phyloP scores from a whole-genome alignment of 2,113 vertebrate genomes.

The Rhinopomastus cyanomelas region DNA sequence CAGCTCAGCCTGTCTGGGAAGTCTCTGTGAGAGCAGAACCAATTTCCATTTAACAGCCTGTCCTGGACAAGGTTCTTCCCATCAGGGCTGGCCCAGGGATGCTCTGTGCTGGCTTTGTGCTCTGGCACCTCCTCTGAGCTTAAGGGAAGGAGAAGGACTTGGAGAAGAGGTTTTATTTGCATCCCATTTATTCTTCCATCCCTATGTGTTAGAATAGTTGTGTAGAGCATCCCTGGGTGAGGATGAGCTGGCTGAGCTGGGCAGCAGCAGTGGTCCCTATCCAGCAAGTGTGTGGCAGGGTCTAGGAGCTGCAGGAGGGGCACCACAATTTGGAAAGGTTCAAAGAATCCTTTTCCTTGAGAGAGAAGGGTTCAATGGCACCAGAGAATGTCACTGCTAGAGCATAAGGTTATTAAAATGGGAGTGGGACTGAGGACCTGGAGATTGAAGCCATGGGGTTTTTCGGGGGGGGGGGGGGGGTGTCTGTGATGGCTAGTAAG shows the following conservation, averaged over 20 bases:
- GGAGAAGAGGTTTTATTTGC: neutral
- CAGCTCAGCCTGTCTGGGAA: neutral
- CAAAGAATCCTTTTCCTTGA: neutral
- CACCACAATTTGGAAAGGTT: neutral
- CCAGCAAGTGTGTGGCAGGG: rapidly evolving
- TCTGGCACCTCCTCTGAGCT: neutral
- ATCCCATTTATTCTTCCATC: neutral
- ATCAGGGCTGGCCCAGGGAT: neutral
- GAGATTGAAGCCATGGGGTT: neutral
- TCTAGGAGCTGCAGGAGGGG: neutral
- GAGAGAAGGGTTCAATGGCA: neutral
- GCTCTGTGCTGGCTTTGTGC: neutral
- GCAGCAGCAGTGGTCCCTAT: neutral
- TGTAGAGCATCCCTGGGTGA: neutral
- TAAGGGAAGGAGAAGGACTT: neutral
- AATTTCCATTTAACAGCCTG: neutral
- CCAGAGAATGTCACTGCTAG: neutral
- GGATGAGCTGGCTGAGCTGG: neutral
- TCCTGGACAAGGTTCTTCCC: neutral
- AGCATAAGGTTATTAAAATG: neutral
- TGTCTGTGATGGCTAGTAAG: neutral
- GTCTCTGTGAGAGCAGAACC: neutral
- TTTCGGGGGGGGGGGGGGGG: rapidly evolving
- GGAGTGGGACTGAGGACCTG: neutral
- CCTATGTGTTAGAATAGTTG: neutral